A percentile compares a stretch with the other conserved stretches of the same genome.
Conservation (phyloP, 2,888 invertebrate genomes). For the Acanthococcus lagerstroemiae region DNA sequence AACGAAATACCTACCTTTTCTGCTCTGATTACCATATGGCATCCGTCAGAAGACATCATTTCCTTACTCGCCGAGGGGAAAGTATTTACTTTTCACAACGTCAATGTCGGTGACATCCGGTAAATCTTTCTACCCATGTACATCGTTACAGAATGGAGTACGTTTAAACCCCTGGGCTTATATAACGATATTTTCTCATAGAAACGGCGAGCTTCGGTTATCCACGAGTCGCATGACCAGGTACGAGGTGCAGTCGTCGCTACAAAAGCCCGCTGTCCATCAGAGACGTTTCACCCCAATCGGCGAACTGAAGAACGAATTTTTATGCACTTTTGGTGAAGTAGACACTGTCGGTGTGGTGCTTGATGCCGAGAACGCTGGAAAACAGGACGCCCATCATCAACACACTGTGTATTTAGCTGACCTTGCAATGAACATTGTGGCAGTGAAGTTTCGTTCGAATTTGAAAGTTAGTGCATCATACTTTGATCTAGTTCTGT, state of each 20-base stretch:
- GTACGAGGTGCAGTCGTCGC: background rate
- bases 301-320: background rate
- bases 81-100: slow-evolving; percentile 44
- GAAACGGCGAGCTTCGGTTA: slow-evolving; percentile 32
- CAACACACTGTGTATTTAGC: slow-evolving; percentile 52
- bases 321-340: slow-evolving; percentile 49
- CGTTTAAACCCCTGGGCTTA: too few relatives aligned
- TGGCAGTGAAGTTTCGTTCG: slow-evolving; percentile 50
- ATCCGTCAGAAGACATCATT: slow-evolving; percentile 52
- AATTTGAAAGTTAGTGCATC: slow-evolving; percentile 41
- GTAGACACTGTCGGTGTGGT: slow-evolving; percentile 64
- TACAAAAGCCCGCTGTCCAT: background rate
- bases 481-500: too few relatives aligned
- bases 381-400: slow-evolving; percentile 37
- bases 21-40: slow-evolving; percentile 58
- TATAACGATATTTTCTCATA: too few relatives aligned
- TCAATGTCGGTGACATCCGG: slow-evolving; percentile 34
- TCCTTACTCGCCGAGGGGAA: slow-evolving; percentile 53
- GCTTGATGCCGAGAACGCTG: slow-evolving; percentile 44
- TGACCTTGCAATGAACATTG: slow-evolving; percentile 47
- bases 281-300: background rate
- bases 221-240: slow-evolving; percentile 23
- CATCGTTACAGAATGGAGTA: too few relatives aligned
- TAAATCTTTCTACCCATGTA: background rate
- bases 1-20: slow-evolving; percentile 37